These are phyloP conservation scores for Coenobita brevimanus DNA, from an alignment of 1,140 invertebrate genomes.

Conservation along the genomic window DNA sequence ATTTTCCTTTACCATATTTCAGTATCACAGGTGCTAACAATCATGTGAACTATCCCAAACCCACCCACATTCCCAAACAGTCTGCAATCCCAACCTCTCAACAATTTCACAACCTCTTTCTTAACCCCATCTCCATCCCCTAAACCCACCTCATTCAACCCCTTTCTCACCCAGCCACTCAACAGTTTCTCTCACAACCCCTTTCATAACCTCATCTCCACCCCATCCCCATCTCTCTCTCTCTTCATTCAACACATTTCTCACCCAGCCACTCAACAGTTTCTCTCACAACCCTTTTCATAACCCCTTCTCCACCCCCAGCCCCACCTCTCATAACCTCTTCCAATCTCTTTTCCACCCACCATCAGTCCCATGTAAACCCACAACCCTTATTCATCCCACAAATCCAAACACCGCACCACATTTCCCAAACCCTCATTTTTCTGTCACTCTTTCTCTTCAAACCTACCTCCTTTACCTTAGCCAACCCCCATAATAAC, in stretches of 20 bases:
- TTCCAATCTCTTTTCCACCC: too few species aligned
- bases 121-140: neutral
- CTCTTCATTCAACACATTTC: neutral
- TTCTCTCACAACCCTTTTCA: too few species aligned
- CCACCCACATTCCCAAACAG: too few species aligned
- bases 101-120: too few species aligned
- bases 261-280: neutral
- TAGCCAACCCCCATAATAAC: neutral
- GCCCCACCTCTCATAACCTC: neutral
- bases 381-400: too few species aligned
- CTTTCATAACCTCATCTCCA: neutral
- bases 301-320: neutral
- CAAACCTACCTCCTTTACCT: too few species aligned
- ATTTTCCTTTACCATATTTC: too few species aligned
- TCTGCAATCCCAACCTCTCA: too few species aligned
- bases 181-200: neutral
- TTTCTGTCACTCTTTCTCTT: neutral
- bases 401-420: neutral
- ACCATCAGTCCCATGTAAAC: too few species aligned
- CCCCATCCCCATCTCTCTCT: slow-evolving; percentile 2
- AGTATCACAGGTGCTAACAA: too few species aligned
- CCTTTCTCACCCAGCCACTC: neutral
- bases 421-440: neutral
- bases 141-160: neutral
- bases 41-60: too few species aligned